Percentiles rank a stretch among this genome's conserved stretches.
Conservation (phyloP, 2,113 vertebrate species). For the Oncorhynchus mykiss region DNA sequence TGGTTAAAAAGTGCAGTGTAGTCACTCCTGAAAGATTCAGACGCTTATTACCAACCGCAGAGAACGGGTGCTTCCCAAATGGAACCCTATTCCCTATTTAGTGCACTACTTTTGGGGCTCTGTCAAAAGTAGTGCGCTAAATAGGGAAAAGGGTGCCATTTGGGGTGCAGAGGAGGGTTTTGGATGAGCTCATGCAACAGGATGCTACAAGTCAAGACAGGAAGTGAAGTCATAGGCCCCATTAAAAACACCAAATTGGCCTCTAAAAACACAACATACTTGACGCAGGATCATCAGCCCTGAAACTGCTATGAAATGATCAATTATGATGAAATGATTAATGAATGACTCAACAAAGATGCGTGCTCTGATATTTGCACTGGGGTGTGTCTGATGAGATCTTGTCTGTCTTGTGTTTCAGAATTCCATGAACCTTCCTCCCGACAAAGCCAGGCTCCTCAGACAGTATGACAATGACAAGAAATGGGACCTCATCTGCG, state of each 20-base stretch:
- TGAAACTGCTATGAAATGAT: too few species aligned
- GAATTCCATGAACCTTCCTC: slow-evolving; percentile 97
- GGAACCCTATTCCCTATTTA: too few species aligned
- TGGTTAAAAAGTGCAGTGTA: slow-evolving; percentile 24
- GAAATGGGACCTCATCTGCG: slow-evolving; percentile 97
- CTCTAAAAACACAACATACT: slow-evolving; percentile 15
- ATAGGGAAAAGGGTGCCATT: too few species aligned
- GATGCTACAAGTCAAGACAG: slow-evolving; percentile 65
- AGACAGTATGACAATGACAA: slow-evolving; percentile 96
- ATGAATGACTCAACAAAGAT: too few species aligned
- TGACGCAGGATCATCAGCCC: slow-evolving; percentile 15
- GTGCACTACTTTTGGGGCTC: too few species aligned
- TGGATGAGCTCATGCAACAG: slow-evolving; percentile 56
- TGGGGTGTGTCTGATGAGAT: neutral
- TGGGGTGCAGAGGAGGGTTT: slow-evolving; percentile 10
- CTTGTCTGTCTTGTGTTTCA: slow-evolving; percentile 60
- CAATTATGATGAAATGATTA: too few species aligned
- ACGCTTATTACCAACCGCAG: neutral
- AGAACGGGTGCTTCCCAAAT: too few species aligned
- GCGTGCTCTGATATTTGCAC: neutral
- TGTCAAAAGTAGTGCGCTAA: neutral
- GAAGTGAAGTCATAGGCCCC: slow-evolving; percentile 63
- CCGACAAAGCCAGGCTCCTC: slow-evolving; percentile 93
- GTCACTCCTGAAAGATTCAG: slow-evolving; percentile 12
- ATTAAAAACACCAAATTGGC: slow-evolving; percentile 28